A percentile compares a stretch with the other conserved stretches of the same genome.
Evolutionary conservation across 2,888 invertebrate genomes (phyloP).

Genomic region (Drosophila dives): DNA sequence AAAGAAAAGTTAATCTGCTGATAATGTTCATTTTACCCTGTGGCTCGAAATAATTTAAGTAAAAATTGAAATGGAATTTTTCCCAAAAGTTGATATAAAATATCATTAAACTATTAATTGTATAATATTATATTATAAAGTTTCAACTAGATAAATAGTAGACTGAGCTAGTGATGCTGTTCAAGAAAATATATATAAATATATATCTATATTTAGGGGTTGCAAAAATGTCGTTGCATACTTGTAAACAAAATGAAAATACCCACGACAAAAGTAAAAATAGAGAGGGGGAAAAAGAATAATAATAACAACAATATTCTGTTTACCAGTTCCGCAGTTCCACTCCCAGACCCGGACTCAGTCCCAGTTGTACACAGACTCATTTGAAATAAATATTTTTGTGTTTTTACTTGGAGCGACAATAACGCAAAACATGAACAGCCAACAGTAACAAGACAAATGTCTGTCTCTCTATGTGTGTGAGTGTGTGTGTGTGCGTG

Average conservation of each 20-base stretch:
- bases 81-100: background rate
- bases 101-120: background rate
- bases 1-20: background rate
- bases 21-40: background rate
- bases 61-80: background rate
- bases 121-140: background rate
- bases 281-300: slow-evolving; percentile 10
- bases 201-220: background rate
- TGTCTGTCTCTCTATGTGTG: slow-evolving; percentile 37
- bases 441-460: slow-evolving; percentile 62
- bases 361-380: slow-evolving; percentile 75
- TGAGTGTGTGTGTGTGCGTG: slow-evolving; percentile 10
- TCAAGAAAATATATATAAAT: background rate
- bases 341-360: slow-evolving; percentile 58
- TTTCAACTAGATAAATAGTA: background rate
- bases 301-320: slow-evolving; percentile 44
- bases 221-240: background rate
- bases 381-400: slow-evolving; percentile 81
- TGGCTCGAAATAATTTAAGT: background rate
- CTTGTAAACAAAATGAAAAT: background rate
- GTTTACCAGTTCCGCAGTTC: slow-evolving; percentile 72
- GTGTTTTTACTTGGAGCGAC: slow-evolving; percentile 81
- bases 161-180: background rate
- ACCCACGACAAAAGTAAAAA: background rate
- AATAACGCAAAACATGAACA: slow-evolving; percentile 79